These are phyloP conservation scores for Cossypha caffra DNA, from an alignment of 2,797 vertebrate genomes.

Conservation along the genomic window DNA sequence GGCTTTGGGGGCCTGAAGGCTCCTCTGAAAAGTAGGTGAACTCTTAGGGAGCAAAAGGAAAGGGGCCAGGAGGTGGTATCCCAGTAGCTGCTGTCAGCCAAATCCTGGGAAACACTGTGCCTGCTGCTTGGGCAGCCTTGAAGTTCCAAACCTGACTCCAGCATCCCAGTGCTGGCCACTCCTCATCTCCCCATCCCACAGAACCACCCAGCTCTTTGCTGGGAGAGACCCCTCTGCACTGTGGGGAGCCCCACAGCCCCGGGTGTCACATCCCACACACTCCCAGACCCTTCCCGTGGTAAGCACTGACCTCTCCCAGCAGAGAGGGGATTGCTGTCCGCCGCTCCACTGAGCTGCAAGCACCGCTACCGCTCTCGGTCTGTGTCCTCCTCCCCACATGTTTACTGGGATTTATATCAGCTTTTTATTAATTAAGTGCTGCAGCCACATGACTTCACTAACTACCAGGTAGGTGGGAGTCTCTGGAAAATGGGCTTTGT, in stretches of 20 bases:
- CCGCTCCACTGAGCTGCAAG: neutral
- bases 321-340: neutral
- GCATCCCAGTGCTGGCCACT: neutral
- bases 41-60: neutral
- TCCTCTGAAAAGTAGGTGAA: neutral
- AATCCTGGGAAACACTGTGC: neutral
- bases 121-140: neutral
- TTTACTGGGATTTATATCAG: slow-evolving; percentile 36
- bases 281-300: neutral
- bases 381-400: neutral
- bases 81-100: neutral
- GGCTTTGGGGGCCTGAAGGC: neutral
- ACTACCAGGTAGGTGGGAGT: slow-evolving; percentile 47
- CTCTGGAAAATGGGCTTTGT: neutral
- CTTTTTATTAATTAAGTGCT: slow-evolving; percentile 56
- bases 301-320: neutral
- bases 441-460: slow-evolving; percentile 49
- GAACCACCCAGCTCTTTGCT: neutral
- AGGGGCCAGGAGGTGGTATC: neutral
- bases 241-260: rapidly evolving
- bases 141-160: neutral
- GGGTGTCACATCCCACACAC: rapidly evolving
- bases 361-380: neutral
- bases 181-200: neutral
- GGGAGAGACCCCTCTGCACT: rapidly evolving